Evolutionary conservation across 2,888 invertebrate genomes (phyloP).

Genomic region (Volucella inanis): DNA sequence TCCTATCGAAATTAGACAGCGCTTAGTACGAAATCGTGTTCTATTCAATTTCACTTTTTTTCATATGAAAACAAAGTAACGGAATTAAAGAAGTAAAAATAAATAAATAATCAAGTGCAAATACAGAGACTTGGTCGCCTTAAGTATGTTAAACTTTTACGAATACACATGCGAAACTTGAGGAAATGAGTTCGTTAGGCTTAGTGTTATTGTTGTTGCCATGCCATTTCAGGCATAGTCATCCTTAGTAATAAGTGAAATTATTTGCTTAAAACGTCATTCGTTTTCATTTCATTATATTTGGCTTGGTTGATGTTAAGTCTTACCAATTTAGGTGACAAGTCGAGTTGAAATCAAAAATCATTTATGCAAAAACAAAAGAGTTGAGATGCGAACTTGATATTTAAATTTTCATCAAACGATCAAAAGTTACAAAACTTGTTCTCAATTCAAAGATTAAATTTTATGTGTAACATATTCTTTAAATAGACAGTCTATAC

Average conservation of each 20-base stretch:
- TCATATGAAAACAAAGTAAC: slow-evolving; percentile 37
- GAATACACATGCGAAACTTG: slow-evolving; percentile 25
- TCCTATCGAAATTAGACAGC: slow-evolving; percentile 45
- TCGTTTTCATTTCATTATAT: slow-evolving; percentile 23
- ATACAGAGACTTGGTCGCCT: not conserved
- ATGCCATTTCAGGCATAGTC: slow-evolving; percentile 1
- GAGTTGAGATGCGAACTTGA: slow-evolving; percentile 52
- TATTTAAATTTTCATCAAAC: not conserved
- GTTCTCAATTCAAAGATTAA: not conserved
- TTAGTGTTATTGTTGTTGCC: not conserved
- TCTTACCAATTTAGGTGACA: slow-evolving; percentile 11
- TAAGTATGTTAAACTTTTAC: not conserved
- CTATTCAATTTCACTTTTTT: slow-evolving; percentile 66
- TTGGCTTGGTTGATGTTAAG: slow-evolving; percentile 29
- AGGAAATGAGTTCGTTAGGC: slow-evolving; percentile 19
- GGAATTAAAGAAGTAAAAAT: slow-evolving; percentile 44
- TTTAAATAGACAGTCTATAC: too few species aligned
- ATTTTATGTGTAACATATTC: too few species aligned
- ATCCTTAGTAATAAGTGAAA: slow-evolving; percentile 47
- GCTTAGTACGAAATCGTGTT: slow-evolving; percentile 50
- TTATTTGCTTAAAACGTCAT: slow-evolving; percentile 21
- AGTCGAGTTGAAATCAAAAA: not conserved
- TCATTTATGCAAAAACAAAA: slow-evolving; percentile 41
- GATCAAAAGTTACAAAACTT: not conserved
- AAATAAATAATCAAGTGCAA: slow-evolving; percentile 45